Conservation (phyloP, 2,113 vertebrate genomes). For the Phylloscopus trochilus region DNA sequence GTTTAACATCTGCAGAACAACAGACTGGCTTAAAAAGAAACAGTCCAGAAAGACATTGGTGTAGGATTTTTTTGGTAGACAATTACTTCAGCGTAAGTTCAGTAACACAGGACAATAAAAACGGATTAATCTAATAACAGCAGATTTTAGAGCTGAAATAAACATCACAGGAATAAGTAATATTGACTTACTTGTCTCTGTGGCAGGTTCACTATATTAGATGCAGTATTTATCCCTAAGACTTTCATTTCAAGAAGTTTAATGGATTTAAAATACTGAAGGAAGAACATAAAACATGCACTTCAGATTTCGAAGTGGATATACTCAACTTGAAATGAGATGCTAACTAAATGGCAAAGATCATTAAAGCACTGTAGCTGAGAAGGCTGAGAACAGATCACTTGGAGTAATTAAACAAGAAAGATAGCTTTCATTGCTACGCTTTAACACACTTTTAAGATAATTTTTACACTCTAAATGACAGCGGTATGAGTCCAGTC, state of each 20-base stretch:
- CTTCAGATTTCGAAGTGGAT: background rate
- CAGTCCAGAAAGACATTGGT: background rate
- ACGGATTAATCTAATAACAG: background rate
- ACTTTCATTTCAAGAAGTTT: background rate
- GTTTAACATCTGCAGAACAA: background rate
- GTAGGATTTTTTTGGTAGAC: background rate
- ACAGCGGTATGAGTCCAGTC: background rate
- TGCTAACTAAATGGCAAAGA: background rate
- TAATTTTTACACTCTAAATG: background rate
- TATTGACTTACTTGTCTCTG: background rate
- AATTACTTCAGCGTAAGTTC: background rate
- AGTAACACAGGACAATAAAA: background rate
- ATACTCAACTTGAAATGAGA: slow-evolving; percentile 19
- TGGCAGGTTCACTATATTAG: background rate
- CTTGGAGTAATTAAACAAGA: background rate
- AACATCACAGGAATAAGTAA: background rate
- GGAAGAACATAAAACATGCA: background rate
- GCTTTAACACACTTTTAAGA: background rate
- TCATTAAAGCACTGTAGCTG: background rate
- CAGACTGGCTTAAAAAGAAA: background rate
- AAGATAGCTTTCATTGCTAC: background rate
- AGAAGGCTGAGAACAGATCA: background rate
- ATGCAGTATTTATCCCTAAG: background rate
- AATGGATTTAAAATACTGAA: background rate
- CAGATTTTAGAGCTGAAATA: background rate